These are phyloP conservation scores for Eristalinus sepulchralis DNA, from an alignment of 2,888 invertebrate species.

Conservation along the genomic window DNA sequence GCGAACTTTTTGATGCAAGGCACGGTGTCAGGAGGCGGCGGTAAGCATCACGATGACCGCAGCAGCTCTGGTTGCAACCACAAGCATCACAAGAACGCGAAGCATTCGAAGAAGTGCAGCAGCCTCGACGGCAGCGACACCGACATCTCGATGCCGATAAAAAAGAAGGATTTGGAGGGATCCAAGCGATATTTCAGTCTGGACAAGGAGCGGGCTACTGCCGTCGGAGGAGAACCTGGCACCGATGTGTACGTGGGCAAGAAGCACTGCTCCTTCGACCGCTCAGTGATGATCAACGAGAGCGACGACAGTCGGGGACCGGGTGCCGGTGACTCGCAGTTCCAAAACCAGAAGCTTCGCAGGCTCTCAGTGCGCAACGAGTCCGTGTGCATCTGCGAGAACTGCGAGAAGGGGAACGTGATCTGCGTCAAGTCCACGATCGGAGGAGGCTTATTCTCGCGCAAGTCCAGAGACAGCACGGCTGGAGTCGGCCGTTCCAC, in stretches of 20 bases:
- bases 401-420: conserved; percentile 71
- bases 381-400: conserved; percentile 72
- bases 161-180: conserved; percentile 68
- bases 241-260: conserved; percentile 61
- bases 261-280: conserved; percentile 73
- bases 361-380: conserved; percentile 68
- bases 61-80: conserved; percentile 21
- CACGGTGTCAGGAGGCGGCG: conserved; percentile 31
- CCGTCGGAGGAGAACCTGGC: conserved; percentile 17
- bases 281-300: conserved; percentile 53
- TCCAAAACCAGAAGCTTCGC: conserved; percentile 59
- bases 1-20: conserved; percentile 69
- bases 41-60: conserved; percentile 52
- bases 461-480: conserved; percentile 53
- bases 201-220: conserved; percentile 71
- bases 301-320: conserved; percentile 16
- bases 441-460: conserved; percentile 59
- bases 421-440: conserved; percentile 58
- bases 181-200: conserved; percentile 73
- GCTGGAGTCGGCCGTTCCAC: conserved; percentile 46
- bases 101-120: conserved; percentile 68
- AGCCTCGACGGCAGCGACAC: conserved; percentile 72
- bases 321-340: neutral
- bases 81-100: conserved; percentile 50
- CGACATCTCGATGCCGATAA: conserved; percentile 57